Percentiles rank a stretch among this genome's conserved stretches.
Conservation (phyloP, 2,888 invertebrate genomes). For the Aproaerema taeniolella region DNA sequence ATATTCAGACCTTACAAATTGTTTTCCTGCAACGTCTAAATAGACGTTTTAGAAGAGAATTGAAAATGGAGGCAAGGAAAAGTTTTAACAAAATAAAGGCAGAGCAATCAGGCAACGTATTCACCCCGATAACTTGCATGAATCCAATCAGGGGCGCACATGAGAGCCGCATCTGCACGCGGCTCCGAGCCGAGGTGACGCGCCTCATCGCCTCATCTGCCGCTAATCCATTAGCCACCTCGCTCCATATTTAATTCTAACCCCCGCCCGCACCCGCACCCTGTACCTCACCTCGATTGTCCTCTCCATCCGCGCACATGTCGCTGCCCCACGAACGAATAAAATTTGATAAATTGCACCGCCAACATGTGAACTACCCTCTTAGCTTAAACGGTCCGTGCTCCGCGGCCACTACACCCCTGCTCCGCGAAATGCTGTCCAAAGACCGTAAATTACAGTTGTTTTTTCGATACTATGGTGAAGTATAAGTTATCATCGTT, state of each 20-base stretch:
- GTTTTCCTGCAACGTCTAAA: too few relatives aligned
- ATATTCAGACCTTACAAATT: too few relatives aligned
- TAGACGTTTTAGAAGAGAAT: too few relatives aligned
- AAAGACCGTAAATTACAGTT: constrained; percentile 20
- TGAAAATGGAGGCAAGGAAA: too few relatives aligned
- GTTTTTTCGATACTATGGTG: constrained; percentile 20
- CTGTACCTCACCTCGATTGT: constrained; percentile 53
- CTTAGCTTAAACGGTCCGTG: constrained; percentile 66
- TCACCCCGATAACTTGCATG: constrained; percentile 1
- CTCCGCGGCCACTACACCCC: constrained; percentile 27
- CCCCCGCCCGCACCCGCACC: constrained; percentile 24
- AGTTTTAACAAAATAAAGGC: too few relatives aligned
- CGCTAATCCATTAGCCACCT: constrained; percentile 72
- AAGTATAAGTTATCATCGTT: constrained; percentile 57
- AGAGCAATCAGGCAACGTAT: too few relatives aligned
- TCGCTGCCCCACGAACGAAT: constrained; percentile 64
- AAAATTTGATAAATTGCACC: constrained; percentile 75
- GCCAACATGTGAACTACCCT: constrained; percentile 76
- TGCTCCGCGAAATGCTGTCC: constrained; percentile 27
- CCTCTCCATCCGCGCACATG: constrained; percentile 59
- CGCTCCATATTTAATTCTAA: constrained; percentile 67
- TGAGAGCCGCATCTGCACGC: constrained; percentile 52
- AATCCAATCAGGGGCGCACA: constrained; percentile 16
- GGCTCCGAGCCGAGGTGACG: too few relatives aligned
- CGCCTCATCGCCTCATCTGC: constrained; percentile 52